Evolutionary conservation across 2,888 invertebrate genomes (phyloP), one percentile per base, ranked within the genome.

Genomic region (Calameuta idolon): DNA sequence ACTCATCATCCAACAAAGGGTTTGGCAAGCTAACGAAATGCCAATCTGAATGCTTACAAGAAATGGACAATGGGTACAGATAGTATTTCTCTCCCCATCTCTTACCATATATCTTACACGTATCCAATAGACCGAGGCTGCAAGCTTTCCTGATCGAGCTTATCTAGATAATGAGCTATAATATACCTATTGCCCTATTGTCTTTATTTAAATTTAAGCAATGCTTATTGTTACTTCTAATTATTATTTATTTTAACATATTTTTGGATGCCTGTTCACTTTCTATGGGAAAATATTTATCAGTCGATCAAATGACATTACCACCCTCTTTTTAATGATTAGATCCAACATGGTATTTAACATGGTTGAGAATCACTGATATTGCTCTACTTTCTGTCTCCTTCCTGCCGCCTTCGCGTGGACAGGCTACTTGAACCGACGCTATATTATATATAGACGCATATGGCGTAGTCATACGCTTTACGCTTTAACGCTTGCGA

Each of bases 341-440:
- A 55, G 55, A 55, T 55, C 2, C 55, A 55, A 55, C 9, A 23
- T 2, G 23, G 23, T 55, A 55, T 23, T 55, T 55, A 23, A 55
- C 9, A 55, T 23, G 69, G 80, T 85, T 85, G 85, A 86, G 85
- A 30, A 79, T 80, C 83, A 80, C 85, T 85, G 86, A 75, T 75
- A 86, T 74, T 83, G 85, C 84, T 85, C 85, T 76, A 85, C 80
- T 85, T 85, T 86, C 81, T 69, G 75, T 85, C 83, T 85, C 80
- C 77, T 69, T 86, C 80, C 74, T 81, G 75, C 79, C 75, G 79
- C 81, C 79, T 85, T 81, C 80, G 75, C 77, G 75, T 76, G 76
- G 80, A 80, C 80, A 71, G 37, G 55, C 79, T 81, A 73, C 76
- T 79, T 79, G 34, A 73, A 73, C 31, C 75, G 69, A 73, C 69